Evolutionary conservation across 2,113 vertebrate species (phyloP), one percentile per base, ranked within the genome.

Genomic region (Pimephales promelas): DNA sequence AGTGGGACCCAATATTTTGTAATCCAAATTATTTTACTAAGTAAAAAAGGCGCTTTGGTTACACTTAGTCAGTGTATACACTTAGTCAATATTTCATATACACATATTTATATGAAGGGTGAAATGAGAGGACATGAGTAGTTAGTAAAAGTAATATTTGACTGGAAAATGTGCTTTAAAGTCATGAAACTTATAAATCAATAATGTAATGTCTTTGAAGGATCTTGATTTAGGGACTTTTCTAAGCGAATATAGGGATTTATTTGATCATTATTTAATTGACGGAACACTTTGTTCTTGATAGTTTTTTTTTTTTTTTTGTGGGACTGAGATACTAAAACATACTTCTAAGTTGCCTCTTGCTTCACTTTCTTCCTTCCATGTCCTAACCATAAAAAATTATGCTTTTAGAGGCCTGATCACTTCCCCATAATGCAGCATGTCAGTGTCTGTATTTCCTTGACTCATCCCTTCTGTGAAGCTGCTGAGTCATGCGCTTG

Each of bases 401-500:
- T 16, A 73, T 72, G 22, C 70, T 28, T 83, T 83, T 43, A 66
- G 36, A 24, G 57, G 1, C 47, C 59, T 74, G 79, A 78, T 79
- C 28, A 20, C 26, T 54, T 86, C 28, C 47, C 24, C 45, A 57
- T 57, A 74, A 56, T n/a, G 40, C 57, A 45, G 74, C n/a, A 72
- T 36, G 43, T 40, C 57, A 68, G 76, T 36, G 13, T 28, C 56
- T 22, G 28, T 45, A 34, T 70, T 79, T 16, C 24, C 45, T 72
- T 4, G 34, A 43, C 20, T 26, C 45, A 66, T 81, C 74, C 68
- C 76, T 77, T 66, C 49, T 8, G 52, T 72, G 73, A 54, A 80
- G 72, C 71, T 76, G 26, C 61, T 83, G 81, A 85, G 45, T 80
- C 76, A 81, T 80, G 59, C 16, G 49, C 56, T 62, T 22, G 40